phyloP scores from a whole-genome alignment of 2,888 invertebrate genomes.

The Noctua janthe region DNA sequence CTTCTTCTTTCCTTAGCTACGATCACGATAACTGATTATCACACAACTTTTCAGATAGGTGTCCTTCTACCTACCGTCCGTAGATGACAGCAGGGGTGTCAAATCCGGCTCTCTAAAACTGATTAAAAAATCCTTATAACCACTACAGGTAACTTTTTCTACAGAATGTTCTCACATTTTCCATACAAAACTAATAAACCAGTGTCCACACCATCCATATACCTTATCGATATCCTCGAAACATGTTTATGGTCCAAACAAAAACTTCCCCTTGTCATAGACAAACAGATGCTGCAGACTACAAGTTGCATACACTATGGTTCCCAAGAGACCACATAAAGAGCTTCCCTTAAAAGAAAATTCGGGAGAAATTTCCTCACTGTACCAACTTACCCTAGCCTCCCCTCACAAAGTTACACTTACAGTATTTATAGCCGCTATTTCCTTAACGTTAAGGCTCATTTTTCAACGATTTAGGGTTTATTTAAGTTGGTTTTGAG shows the following conservation, averaged over 20 bases:
- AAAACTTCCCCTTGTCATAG: slow-evolving; percentile 66
- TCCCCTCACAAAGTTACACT: slow-evolving; percentile 62
- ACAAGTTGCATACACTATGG: slow-evolving; percentile 78
- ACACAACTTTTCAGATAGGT: too few species aligned
- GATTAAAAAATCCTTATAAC: neutral
- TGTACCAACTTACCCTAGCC: slow-evolving; percentile 72
- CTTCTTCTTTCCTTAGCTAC: too few species aligned
- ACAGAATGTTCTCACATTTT: neutral
- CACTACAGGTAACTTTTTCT: neutral
- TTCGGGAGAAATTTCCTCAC: slow-evolving; percentile 78
- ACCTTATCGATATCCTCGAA: slow-evolving; percentile 38
- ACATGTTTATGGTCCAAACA: slow-evolving; percentile 66
- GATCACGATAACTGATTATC: too few species aligned
- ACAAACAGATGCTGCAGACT: slow-evolving; percentile 81
- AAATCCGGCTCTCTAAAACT: neutral
- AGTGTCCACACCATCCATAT: slow-evolving; percentile 7
- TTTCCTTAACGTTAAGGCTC: rapidly evolving
- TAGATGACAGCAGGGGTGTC: neutral
- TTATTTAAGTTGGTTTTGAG: slow-evolving; percentile 8
- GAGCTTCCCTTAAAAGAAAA: slow-evolving; percentile 77
- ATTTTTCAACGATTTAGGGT: slow-evolving; percentile 16
- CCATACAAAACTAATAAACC: neutral
- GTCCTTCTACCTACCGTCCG: neutral
- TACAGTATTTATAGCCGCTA: slow-evolving; percentile 9
- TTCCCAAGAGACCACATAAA: slow-evolving; percentile 78